These are phyloP conservation scores for Oscheius sp. DNA, from an alignment of 2,888 invertebrate species.

Conservation along the genomic window DNA sequence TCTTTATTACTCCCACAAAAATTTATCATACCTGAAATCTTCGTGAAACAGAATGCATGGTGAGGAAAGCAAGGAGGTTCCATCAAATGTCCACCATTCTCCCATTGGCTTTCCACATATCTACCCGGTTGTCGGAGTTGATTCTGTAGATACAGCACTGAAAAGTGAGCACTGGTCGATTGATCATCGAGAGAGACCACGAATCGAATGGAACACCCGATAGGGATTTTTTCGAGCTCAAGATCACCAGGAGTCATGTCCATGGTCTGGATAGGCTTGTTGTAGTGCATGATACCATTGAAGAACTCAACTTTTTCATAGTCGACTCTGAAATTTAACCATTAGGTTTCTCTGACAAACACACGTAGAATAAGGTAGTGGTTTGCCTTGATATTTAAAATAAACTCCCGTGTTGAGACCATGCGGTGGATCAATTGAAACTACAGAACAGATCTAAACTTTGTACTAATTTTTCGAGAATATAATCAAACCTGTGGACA, in stretches of 20 bases:
- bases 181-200: slow-evolving; percentile 13
- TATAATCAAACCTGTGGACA: background rate
- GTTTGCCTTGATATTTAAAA: background rate
- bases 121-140: background rate
- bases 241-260: slow-evolving; percentile 1
- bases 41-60: slow-evolving; percentile 6
- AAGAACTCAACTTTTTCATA: background rate
- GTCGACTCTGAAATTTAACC: background rate
- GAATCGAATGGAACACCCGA: background rate
- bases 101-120: background rate
- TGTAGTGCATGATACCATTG: slow-evolving; percentile 4
- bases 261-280: background rate
- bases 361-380: background rate
- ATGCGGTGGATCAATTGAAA: slow-evolving; percentile 15
- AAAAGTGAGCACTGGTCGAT: slow-evolving; percentile 13
- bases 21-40: slow-evolving; percentile 9
- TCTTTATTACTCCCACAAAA: background rate
- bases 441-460: slow-evolving; percentile 12
- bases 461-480: background rate
- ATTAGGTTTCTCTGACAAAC: background rate
- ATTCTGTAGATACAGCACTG: background rate
- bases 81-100: slow-evolving; percentile 13
- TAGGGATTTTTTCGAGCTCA: background rate
- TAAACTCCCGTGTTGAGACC: background rate
- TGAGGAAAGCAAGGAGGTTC: slow-evolving; percentile 25